phyloP scores from a whole-genome alignment of 1,140 invertebrate genomes.

The Apis florea region DNA sequence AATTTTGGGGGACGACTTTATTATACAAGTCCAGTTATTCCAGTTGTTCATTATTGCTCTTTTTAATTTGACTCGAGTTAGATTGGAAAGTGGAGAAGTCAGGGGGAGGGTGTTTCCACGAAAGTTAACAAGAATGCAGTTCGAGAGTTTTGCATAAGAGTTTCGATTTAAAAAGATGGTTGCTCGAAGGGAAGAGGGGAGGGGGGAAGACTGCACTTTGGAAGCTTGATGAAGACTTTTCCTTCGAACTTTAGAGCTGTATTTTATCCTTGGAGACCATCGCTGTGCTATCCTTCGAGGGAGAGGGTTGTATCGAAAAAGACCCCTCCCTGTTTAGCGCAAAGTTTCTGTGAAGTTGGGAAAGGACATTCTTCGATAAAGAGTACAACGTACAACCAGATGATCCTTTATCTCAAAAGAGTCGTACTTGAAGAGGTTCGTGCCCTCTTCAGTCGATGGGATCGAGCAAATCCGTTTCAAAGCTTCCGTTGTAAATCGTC shows the following conservation, averaged over 20 bases:
- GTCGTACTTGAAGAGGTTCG: background rate
- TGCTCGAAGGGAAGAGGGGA: background rate
- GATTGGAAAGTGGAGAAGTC: background rate
- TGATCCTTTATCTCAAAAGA: background rate
- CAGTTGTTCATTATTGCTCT: background rate
- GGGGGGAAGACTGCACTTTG: background rate
- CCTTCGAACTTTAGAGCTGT: background rate
- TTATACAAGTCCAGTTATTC: background rate
- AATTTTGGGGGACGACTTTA: no score
- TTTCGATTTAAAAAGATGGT: background rate
- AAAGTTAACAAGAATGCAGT: background rate
- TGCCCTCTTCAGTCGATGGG: background rate
- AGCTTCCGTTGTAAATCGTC: background rate
- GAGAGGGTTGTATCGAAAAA: background rate
- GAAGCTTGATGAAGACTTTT: constrained; percentile 16
- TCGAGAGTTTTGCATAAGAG: background rate
- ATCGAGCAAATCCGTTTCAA: background rate
- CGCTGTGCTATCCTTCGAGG: background rate
- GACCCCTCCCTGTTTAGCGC: background rate
- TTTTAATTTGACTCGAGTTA: background rate
- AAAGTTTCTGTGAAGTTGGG: background rate
- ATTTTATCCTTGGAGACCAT: background rate
- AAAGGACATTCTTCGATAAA: constrained; percentile 11
- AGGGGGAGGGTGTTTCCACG: background rate
- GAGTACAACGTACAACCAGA: background rate